Base-by-base conservation (phyloP, 2,113 vertebrate species). In the Aythya baeri region DNA sequence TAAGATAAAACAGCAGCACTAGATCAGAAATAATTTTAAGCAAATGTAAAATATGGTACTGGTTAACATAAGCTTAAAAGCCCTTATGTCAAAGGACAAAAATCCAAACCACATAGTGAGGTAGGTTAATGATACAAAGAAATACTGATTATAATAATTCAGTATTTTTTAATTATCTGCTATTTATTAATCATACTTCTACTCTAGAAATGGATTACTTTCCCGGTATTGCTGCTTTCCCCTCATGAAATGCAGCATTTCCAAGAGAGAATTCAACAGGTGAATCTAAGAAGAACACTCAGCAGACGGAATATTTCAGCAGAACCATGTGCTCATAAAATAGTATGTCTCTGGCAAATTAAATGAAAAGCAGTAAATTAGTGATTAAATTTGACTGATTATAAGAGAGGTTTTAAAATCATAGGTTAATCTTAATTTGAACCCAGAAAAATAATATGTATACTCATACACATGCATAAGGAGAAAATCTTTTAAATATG, bases 1-100 rank as follows among this genome's bases (percentile, higher is more conserved):
- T 23, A 78, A 86, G 49, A 76, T 26, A 70, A 90, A 73, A 88
- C 32, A 81, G 17, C 18, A 84, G 43, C 32, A 67, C n/a, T 72
- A 75, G 43, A 61, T 85, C 32, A 87, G 58, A 73, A 95, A 79
- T 43, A 61, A 87, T 87, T 87, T 63, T 54, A 89, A 91, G 32
- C 4, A 89, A 66, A 81, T 50, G 26, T 50, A 55, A 67, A 88
- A 71, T 52, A 27, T 25, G 12, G 11, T 79, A 79, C 5, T 0
- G 4, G 38, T 43, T 88, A 85, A 79, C 5, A 54, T 3, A 65
- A 52, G 29, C 29, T 72, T 78, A 82, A 92, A 71, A 87, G 17
- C 32, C 17, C 23, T 66, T 54, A 79, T 26, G 34, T 26, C 58
- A 85, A 87, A 65, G 16, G 10, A 79, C 54, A 31, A 95, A 81